A percentile compares a stretch with the other conserved stretches of the same genome.
Evolutionary conservation across 2,797 vertebrate genomes (phyloP).

Genomic region (Gorsachius magnificus): DNA sequence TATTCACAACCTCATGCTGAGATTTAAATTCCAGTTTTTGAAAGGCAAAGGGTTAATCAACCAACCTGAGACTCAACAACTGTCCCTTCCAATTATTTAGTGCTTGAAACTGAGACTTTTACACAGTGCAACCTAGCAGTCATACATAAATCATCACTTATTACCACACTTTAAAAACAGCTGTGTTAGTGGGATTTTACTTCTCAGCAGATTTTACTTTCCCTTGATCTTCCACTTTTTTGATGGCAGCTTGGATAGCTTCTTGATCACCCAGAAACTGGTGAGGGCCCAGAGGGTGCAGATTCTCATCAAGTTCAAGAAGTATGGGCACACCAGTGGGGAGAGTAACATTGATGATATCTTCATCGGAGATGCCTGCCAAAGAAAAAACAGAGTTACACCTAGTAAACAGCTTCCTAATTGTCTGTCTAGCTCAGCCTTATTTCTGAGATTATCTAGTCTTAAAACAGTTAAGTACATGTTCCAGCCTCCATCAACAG

Average conservation of each 20-base stretch:
- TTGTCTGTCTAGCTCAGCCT: accelerated
- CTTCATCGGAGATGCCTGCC: slow-evolving; percentile 89
- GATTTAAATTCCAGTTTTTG: background rate
- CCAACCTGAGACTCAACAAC: background rate
- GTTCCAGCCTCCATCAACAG: background rate
- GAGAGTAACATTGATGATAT: slow-evolving; percentile 89
- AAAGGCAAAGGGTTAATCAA: slow-evolving; percentile 3
- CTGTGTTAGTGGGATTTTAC: slow-evolving; percentile 22
- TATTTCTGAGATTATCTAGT: background rate
- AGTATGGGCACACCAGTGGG: slow-evolving; percentile 94
- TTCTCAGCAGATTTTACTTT: slow-evolving; percentile 80
- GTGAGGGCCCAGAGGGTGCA: slow-evolving; percentile 85
- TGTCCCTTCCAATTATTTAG: background rate
- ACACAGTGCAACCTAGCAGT: slow-evolving; percentile 32
- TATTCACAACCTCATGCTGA: background rate
- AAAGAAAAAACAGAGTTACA: slow-evolving; percentile 7
- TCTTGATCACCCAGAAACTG: slow-evolving; percentile 91
- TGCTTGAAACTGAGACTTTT: slow-evolving; percentile 28
- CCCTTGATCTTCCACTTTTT: slow-evolving; percentile 97
- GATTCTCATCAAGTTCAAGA: slow-evolving; percentile 91
- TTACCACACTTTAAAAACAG: background rate
- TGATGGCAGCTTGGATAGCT: slow-evolving; percentile 94
- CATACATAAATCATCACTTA: background rate
- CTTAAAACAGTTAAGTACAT: background rate
- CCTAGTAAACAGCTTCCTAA: background rate